Evolutionary conservation across 2,797 vertebrate species (phyloP).

Genomic region (Pyrocephalus nanus): DNA sequence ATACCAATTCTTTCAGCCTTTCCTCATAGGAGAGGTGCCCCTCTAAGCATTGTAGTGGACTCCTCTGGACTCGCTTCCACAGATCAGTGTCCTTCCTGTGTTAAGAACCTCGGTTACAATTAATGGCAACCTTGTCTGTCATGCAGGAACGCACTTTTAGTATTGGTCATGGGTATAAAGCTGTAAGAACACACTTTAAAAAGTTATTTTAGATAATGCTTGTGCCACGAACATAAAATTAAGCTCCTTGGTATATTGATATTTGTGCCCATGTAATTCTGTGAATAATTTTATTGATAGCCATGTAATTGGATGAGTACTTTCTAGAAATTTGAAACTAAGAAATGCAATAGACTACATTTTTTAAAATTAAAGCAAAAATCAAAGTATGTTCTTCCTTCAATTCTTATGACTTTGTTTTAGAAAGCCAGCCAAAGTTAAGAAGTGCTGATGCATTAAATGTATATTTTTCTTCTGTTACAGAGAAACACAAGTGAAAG

Average conservation of each 20-base stretch:
- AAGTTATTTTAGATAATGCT: background rate
- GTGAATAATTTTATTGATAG: background rate
- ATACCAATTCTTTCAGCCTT: background rate
- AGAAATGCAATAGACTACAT: background rate
- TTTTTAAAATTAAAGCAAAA: background rate
- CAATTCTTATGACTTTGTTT: background rate
- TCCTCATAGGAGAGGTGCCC: background rate
- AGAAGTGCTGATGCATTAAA: background rate
- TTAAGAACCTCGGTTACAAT: background rate
- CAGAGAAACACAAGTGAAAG: background rate
- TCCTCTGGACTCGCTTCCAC: background rate
- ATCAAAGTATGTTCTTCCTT: background rate
- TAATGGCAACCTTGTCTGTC: background rate
- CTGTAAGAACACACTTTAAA: background rate
- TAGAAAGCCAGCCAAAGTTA: background rate
- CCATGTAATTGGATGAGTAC: background rate
- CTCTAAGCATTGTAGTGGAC: background rate
- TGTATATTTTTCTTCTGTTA: background rate
- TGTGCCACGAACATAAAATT: background rate
- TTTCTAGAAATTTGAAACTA: background rate
- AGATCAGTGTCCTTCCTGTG: background rate
- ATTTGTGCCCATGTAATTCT: background rate
- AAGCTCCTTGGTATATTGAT: background rate
- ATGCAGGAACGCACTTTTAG: background rate
- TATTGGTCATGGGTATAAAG: background rate